Percentiles rank a stretch among this genome's conserved stretches.
phyloP scores from a whole-genome alignment of 2,797 vertebrate genomes.

The Cichlasoma orientale region DNA sequence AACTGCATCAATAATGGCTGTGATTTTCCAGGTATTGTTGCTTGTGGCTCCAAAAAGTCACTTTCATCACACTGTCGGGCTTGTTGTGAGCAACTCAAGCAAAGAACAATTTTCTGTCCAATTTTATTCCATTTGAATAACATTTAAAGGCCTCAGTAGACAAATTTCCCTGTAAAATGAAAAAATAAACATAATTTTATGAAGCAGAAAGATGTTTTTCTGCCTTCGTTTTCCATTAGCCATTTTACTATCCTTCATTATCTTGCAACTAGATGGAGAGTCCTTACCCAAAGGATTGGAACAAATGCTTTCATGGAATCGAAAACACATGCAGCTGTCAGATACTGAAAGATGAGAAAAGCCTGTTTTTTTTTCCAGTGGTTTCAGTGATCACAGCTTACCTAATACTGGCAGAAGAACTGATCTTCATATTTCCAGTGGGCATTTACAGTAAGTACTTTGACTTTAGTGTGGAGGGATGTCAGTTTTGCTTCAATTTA shows the following conservation, averaged over 20 bases:
- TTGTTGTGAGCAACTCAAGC: constrained; percentile 7
- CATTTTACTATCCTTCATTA: constrained; percentile 17
- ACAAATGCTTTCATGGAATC: not conserved
- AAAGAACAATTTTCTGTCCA: constrained; percentile 26
- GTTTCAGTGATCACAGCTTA: constrained; percentile 4
- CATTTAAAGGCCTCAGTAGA: constrained; percentile 34
- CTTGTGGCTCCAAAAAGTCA: constrained; percentile 12
- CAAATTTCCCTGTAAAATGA: constrained; percentile 24
- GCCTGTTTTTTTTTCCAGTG: not conserved
- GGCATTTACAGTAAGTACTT: constrained; percentile 6
- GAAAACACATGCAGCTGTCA: constrained; percentile 15
- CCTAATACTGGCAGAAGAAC: constrained; percentile 27
- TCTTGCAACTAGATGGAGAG: constrained; percentile 4
- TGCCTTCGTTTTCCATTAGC: constrained; percentile 1
- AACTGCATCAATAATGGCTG: constrained; percentile 30
- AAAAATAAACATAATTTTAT: constrained; percentile 29
- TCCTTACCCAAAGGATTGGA: not conserved
- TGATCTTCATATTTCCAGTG: constrained; percentile 17
- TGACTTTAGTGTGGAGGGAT: constrained; percentile 25
- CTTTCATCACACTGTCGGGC: not conserved
- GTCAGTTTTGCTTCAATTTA: constrained; percentile 30
- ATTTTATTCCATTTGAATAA: constrained; percentile 39
- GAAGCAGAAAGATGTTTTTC: constrained; percentile 11
- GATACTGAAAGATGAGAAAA: constrained; percentile 14
- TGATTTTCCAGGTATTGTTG: not conserved